These are phyloP conservation scores for Malurus elegans DNA, from an alignment of 2,113 vertebrate species.

Conservation along the genomic window DNA sequence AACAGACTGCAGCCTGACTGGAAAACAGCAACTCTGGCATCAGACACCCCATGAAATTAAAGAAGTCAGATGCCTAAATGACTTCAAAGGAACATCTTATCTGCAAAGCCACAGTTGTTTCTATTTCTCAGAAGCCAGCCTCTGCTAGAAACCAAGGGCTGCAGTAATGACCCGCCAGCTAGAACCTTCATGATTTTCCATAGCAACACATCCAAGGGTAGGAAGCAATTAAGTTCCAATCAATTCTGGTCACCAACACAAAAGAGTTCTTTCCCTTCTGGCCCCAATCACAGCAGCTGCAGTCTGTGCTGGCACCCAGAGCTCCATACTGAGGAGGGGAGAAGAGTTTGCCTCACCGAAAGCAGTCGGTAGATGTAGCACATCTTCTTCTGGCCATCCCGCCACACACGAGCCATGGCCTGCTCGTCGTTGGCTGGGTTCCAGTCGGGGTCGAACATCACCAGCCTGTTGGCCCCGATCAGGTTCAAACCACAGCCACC, in stretches of 20 bases:
- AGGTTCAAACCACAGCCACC: conserved; percentile 96
- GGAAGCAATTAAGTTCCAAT: not conserved
- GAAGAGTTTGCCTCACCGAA: conserved; percentile 75
- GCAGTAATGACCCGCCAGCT: not conserved
- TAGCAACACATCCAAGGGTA: not conserved
- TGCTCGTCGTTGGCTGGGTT: conserved; percentile 98
- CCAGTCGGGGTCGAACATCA: conserved; percentile 99
- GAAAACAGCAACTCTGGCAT: not conserved
- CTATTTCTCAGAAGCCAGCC: not conserved
- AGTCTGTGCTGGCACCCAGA: not conserved
- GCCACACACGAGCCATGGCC: conserved; percentile 97
- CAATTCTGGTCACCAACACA: not conserved
- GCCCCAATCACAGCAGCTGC: not conserved
- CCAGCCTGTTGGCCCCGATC: conserved; percentile 92
- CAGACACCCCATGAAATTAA: not conserved
- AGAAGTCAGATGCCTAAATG: not conserved
- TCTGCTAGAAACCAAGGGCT: not conserved
- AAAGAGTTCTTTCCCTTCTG: not conserved
- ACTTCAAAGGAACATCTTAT: conserved; percentile 19
- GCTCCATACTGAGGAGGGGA: not conserved
- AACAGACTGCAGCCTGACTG: not conserved
- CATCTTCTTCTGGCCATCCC: conserved; percentile 95
- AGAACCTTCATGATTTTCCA: not conserved
- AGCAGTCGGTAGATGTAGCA: conserved; percentile 96
- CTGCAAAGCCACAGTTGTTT: not conserved